Percentiles rank a stretch among this genome's conserved stretches.
Conservation (phyloP, 2,888 invertebrate genomes). For the Drosophila robusta region DNA sequence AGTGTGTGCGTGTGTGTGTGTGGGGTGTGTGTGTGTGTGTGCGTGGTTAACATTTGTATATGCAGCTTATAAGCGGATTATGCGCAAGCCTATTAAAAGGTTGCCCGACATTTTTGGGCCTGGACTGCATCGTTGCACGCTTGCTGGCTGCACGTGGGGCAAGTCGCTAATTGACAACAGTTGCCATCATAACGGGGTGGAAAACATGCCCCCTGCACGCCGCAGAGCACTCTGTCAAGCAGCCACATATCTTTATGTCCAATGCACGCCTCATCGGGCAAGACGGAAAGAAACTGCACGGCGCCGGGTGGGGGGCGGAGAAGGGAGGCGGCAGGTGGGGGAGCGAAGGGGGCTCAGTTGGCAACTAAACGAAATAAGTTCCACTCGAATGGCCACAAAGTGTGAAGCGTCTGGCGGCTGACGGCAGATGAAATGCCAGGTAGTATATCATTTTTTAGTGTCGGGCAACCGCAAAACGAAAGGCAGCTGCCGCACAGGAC, state of each 20-base stretch:
- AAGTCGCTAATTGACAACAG: conserved; percentile 49
- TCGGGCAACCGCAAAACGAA: conserved; percentile 61
- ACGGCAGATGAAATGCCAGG: conserved; percentile 51
- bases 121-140: conserved; percentile 17
- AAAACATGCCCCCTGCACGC: neutral
- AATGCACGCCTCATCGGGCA: conserved; percentile 19
- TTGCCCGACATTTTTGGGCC: conserved; percentile 5
- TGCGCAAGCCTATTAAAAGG: conserved; percentile 40
- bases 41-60: conserved; percentile 34
- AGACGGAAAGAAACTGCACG: conserved; percentile 22
- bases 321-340: neutral
- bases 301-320: neutral
- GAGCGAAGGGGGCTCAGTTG: conserved; percentile 7
- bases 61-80: conserved; percentile 51
- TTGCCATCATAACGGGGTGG: conserved; percentile 1
- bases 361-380: conserved; percentile 52
- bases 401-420: conserved; percentile 46
- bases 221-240: neutral
- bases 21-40: neutral
- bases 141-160: conserved; percentile 6
- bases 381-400: conserved; percentile 66
- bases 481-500: conserved; percentile 38
- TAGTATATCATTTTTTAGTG: conserved; percentile 74
- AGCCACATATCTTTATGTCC: conserved; percentile 1
- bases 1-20: neutral